These are phyloP conservation scores for Apolygus lucorum DNA, from an alignment of 1,140 invertebrate species.

Conservation along the genomic window DNA sequence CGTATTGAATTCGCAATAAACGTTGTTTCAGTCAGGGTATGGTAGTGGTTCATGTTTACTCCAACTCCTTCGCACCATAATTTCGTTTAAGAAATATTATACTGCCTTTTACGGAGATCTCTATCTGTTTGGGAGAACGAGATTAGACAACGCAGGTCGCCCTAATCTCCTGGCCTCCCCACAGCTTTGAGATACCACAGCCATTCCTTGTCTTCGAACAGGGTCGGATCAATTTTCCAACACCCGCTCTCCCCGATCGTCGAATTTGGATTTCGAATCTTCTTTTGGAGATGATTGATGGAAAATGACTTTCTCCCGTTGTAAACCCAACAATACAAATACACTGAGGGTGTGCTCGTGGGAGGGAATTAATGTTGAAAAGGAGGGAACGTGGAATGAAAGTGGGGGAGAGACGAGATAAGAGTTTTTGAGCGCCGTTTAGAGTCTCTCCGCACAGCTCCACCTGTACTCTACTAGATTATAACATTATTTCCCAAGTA, in stretches of 20 bases:
- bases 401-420: constrained; percentile 19
- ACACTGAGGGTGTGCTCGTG: background rate
- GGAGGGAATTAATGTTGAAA: background rate
- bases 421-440: constrained; percentile 21
- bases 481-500: background rate
- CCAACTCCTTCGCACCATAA: too few relatives aligned
- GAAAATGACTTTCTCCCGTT: too few relatives aligned
- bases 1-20: too few relatives aligned
- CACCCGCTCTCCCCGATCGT: too few relatives aligned
- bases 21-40: too few relatives aligned
- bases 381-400: constrained; percentile 10
- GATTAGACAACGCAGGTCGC: constrained; percentile 10
- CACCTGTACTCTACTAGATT: constrained; percentile 19
- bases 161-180: background rate
- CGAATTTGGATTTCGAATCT: background rate
- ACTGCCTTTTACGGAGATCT: too few relatives aligned
- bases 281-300: too few relatives aligned
- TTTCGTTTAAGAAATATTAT: too few relatives aligned
- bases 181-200: background rate
- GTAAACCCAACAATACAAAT: background rate
- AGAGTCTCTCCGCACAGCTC: constrained; percentile 20
- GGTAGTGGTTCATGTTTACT: too few relatives aligned
- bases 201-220: background rate
- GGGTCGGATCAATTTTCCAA: background rate
- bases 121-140: background rate